Conservation (phyloP, 2,797 vertebrate genomes). For the Ceryle rudis region DNA sequence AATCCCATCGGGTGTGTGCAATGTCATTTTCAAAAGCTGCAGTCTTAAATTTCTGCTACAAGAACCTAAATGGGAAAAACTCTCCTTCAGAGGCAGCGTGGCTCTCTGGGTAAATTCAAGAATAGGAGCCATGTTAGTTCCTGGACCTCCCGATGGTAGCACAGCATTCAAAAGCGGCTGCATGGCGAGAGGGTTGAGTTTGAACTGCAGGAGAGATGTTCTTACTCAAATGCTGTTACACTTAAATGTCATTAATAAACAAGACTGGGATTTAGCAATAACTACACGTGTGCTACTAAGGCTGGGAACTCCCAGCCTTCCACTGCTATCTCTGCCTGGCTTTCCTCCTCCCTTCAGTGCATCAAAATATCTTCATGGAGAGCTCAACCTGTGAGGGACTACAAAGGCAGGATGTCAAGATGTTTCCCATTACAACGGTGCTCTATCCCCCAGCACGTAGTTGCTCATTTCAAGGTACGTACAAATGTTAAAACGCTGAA, state of each 20-base stretch:
- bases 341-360: neutral
- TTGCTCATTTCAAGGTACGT: neutral
- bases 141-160: neutral
- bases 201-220: neutral
- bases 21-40: neutral
- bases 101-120: neutral
- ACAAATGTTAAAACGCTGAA: neutral
- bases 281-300: neutral
- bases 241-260: neutral
- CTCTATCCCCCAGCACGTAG: neutral
- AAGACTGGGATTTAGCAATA: neutral
- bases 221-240: neutral
- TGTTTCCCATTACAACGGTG: neutral
- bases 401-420: neutral
- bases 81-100: rapidly evolving
- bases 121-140: neutral
- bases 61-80: neutral
- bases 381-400: rapidly evolving
- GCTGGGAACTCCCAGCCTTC: neutral
- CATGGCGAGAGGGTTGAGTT: neutral
- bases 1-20: neutral
- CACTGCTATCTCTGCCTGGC: neutral
- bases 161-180: neutral
- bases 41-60: neutral
- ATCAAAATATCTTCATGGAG: neutral